Conservation (phyloP, 2,888 invertebrate species). For the Nephrotoma appendiculata region DNA sequence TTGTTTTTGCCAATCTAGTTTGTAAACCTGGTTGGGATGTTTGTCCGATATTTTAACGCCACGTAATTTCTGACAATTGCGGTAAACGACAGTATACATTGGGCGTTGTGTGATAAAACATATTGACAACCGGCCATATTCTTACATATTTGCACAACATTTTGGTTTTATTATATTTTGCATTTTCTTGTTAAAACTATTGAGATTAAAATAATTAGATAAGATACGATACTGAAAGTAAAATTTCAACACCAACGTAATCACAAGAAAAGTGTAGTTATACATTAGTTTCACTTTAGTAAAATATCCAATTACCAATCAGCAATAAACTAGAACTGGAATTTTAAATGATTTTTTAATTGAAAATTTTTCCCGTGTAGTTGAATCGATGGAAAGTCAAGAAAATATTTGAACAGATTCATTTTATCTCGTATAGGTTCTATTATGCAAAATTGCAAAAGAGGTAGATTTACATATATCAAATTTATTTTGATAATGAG, state of each 20-base stretch:
- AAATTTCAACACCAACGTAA: background rate
- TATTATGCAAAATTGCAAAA: background rate
- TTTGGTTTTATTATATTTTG: background rate
- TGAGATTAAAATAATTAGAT: background rate
- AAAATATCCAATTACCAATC: background rate
- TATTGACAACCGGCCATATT: background rate
- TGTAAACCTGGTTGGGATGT: no score
- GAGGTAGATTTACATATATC: background rate
- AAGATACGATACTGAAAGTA: background rate
- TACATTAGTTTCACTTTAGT: background rate
- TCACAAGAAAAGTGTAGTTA: background rate
- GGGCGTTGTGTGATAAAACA: background rate
- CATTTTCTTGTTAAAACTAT: background rate
- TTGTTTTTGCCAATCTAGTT: background rate
- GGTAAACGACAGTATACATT: no score
- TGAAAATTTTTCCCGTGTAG: background rate
- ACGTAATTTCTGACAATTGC: no score
- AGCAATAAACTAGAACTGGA: background rate
- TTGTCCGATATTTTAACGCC: no score
- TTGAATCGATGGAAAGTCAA: background rate
- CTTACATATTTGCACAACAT: background rate
- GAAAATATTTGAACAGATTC: background rate
- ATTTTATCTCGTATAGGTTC: background rate
- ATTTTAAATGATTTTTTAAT: background rate
- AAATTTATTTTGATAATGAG: no score